phyloP scores from a whole-genome alignment of 2,113 vertebrate species.

The Alaudala cheleensis region DNA sequence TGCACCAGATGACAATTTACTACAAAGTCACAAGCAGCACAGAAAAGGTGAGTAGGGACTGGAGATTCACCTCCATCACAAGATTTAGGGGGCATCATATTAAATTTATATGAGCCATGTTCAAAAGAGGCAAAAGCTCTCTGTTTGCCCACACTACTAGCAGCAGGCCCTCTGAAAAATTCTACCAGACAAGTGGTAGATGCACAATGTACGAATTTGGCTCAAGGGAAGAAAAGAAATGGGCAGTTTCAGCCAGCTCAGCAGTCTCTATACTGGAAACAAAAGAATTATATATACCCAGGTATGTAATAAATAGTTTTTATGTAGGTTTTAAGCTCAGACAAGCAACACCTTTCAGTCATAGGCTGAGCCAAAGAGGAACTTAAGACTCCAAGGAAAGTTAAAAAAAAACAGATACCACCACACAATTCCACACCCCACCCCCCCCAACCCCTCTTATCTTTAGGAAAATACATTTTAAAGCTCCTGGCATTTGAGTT shows the following conservation, averaged over 20 bases:
- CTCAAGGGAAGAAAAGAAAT: not conserved
- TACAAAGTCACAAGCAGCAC: not conserved
- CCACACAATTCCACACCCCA: not conserved
- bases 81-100: not conserved
- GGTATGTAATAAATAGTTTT: not conserved
- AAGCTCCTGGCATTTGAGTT: not conserved
- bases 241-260: not conserved
- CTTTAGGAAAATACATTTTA: not conserved
- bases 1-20: not conserved
- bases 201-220: not conserved
- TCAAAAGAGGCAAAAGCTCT: not conserved
- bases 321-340: not conserved
- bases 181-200: not conserved
- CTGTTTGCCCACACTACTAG: not conserved
- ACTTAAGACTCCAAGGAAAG: not conserved
- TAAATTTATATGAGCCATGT: not conserved
- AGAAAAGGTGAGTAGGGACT: not conserved
- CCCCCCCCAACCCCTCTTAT: fast-evolving
- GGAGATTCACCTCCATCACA: not conserved
- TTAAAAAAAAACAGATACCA: not conserved
- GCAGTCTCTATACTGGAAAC: not conserved
- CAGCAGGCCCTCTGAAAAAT: not conserved
- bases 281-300: not conserved
- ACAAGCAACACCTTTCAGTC: not conserved
- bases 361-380: not conserved